These are phyloP conservation scores for Bellardia bayeri DNA, from an alignment of 2,888 invertebrate genomes.

Conservation along the genomic window DNA sequence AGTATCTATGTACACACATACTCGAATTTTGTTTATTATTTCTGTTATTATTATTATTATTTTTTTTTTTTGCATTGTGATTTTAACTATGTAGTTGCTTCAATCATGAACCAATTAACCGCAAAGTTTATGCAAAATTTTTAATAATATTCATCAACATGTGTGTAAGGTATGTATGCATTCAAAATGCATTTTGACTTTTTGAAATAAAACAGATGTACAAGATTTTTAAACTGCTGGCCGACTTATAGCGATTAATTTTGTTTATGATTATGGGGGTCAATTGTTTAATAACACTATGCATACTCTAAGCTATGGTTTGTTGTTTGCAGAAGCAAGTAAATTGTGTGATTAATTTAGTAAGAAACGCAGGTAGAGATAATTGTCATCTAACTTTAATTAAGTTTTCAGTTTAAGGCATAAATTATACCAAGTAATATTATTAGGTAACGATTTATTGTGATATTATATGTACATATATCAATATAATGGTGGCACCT, in stretches of 20 bases:
- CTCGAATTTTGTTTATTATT: background rate
- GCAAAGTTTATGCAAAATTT: constrained; percentile 34
- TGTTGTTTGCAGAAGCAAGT: no score
- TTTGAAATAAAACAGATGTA: constrained; percentile 43
- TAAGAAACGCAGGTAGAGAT: no score
- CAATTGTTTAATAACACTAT: constrained; percentile 10
- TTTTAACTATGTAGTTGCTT: background rate
- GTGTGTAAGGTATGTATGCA: background rate
- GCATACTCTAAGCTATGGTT: no score
- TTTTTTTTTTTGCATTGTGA: constrained; percentile 9
- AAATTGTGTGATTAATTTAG: no score
- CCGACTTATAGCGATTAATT: background rate
- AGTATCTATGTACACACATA: background rate
- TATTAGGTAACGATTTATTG: no score
- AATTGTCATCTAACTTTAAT: no score
- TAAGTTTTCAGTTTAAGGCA: no score
- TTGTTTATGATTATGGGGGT: background rate
- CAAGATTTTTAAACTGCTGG: constrained; percentile 26
- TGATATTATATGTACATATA: no score
- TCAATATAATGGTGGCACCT: no score
- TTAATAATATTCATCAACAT: constrained; percentile 47
- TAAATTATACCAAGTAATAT: no score
- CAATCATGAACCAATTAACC: constrained; percentile 54
- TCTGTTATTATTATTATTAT: no score
- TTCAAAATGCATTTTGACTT: background rate